Conservation (phyloP, 2,797 vertebrate species). For the Danio albolineatus region DNA sequence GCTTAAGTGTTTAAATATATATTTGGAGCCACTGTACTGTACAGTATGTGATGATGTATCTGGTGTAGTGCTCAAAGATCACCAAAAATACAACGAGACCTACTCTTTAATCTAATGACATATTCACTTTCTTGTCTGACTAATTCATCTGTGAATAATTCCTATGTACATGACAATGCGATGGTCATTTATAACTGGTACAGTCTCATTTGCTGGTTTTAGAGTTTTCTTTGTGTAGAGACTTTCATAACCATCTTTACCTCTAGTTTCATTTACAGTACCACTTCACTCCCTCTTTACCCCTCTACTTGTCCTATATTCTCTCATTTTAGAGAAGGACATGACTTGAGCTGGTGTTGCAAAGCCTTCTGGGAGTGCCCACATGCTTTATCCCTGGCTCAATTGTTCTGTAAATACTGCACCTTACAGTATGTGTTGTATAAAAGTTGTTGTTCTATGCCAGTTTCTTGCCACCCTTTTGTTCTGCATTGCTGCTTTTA, state of each 20-base stretch:
- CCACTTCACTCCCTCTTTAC: conserved; percentile 5
- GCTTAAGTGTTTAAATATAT: neutral
- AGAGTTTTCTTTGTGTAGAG: conserved; percentile 6
- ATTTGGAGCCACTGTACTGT: neutral
- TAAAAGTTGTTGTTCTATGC: conserved; percentile 30
- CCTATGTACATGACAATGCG: conserved; percentile 61
- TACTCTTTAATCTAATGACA: neutral
- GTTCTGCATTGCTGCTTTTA: conserved; percentile 55
- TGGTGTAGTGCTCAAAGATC: neutral
- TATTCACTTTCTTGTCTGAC: neutral
- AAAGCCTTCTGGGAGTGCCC: conserved; percentile 26
- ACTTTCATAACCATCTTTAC: neutral
- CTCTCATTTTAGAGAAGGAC: conserved; percentile 35
- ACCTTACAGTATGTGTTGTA: neutral
- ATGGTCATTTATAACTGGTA: conserved; percentile 23
- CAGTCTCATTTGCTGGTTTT: neutral
- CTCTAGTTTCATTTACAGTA: neutral
- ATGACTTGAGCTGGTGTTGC: conserved; percentile 12
- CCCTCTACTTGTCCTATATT: conserved; percentile 16
- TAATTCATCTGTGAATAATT: neutral
- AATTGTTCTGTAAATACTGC: conserved; percentile 22
- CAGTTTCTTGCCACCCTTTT: conserved; percentile 31
- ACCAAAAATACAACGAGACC: neutral
- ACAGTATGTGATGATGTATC: neutral
- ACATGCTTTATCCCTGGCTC: conserved; percentile 23